Evolutionary conservation across 2,113 vertebrate species (phyloP).

Genomic region (Verasper variegatus): DNA sequence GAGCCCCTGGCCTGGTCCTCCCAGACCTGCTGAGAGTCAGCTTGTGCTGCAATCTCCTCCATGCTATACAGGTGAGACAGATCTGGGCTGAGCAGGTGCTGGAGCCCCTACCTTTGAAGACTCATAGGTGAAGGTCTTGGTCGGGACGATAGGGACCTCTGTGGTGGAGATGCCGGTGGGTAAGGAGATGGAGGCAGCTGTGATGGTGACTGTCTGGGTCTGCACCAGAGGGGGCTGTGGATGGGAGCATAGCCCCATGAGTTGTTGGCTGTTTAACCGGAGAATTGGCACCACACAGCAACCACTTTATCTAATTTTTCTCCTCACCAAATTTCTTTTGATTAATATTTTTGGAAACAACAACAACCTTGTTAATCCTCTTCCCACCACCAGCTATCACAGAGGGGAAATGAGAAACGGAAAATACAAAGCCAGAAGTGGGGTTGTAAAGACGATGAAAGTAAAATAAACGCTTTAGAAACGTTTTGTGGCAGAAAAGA

Average conservation of each 20-base stretch:
- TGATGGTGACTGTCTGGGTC: constrained; percentile 95
- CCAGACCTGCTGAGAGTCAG: constrained; percentile 28
- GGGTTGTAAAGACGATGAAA: constrained; percentile 40
- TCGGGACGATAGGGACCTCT: constrained; percentile 93
- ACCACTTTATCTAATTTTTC: constrained; percentile 36
- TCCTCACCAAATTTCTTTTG: constrained; percentile 23
- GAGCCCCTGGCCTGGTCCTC: constrained; percentile 36
- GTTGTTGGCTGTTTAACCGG: constrained; percentile 59
- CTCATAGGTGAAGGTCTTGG: constrained; percentile 93
- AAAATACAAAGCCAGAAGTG: constrained; percentile 9
- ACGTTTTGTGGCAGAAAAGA: neutral
- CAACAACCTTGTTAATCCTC: constrained; percentile 3
- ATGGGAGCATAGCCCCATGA: constrained; percentile 76
- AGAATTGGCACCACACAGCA: constrained; percentile 48
- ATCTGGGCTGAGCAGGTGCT: constrained; percentile 60
- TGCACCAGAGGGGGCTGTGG: constrained; percentile 93
- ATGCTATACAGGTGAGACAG: constrained; percentile 26
- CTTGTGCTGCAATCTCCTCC: constrained; percentile 2
- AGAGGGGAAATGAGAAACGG: constrained; percentile 13
- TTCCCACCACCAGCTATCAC: constrained; percentile 46
- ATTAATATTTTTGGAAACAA: constrained; percentile 25
- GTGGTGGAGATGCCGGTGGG: constrained; percentile 91
- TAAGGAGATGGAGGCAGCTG: constrained; percentile 84
- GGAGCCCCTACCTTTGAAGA: constrained; percentile 88
- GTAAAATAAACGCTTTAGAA: constrained; percentile 1